Evolutionary conservation across 2,888 invertebrate genomes (phyloP).

Genomic region (Zhengitettix transpicula): DNA sequence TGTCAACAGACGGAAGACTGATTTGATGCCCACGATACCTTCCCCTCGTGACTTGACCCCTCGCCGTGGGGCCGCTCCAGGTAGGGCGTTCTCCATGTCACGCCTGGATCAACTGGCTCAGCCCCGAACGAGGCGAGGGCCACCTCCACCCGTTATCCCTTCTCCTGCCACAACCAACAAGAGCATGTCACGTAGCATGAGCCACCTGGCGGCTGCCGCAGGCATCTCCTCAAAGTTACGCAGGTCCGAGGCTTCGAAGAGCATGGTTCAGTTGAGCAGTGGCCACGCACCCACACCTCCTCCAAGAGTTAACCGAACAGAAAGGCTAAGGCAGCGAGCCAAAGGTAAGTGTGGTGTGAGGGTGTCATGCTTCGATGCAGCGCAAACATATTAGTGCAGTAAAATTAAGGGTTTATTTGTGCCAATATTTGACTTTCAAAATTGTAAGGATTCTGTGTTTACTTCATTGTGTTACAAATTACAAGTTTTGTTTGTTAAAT

Average conservation of each 20-base stretch:
- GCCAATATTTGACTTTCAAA: no score
- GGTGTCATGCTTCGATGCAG: no score
- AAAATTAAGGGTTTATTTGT: no score
- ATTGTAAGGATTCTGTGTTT: no score
- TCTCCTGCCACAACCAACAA: constrained; percentile 17
- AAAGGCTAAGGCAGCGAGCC: constrained; percentile 25
- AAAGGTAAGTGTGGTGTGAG: neutral
- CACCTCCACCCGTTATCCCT: constrained; percentile 21
- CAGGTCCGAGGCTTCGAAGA: constrained; percentile 26
- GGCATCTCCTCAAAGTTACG: constrained; percentile 9
- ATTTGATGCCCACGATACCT: constrained; percentile 80
- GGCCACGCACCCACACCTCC: constrained; percentile 21
- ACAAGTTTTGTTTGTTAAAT: no score
- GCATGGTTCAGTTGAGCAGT: constrained; percentile 30
- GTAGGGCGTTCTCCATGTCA: constrained; percentile 88
- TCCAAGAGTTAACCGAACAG: constrained; percentile 28
- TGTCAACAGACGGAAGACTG: constrained; percentile 72
- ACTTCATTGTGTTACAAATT: no score
- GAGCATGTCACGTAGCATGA: constrained; percentile 53
- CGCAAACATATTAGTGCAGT: no score
- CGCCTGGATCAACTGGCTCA: constrained; percentile 72
- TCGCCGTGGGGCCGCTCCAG: constrained; percentile 31
- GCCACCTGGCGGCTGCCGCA: constrained; percentile 39
- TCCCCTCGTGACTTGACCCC: constrained; percentile 39
- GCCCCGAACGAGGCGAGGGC: constrained; percentile 37